Percentiles rank a stretch among this genome's conserved stretches.
These are phyloP conservation scores for Murina feae DNA, from an alignment of 2,113 vertebrate genomes.

Conservation along the genomic window DNA sequence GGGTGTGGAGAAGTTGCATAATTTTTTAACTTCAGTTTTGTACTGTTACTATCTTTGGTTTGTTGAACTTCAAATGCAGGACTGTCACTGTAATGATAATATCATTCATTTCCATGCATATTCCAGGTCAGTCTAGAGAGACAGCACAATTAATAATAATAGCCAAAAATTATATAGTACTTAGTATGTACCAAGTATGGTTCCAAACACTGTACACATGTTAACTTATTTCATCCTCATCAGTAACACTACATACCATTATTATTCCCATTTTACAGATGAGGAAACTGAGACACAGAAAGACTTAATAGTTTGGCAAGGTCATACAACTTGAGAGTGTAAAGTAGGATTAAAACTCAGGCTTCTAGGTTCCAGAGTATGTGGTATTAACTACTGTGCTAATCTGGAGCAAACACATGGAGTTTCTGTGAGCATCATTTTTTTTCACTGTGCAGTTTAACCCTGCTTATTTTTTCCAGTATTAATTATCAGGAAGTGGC, in stretches of 20 bases:
- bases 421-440: background rate
- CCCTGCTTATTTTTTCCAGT: conserved; percentile 19
- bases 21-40: background rate
- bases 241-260: background rate
- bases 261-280: background rate
- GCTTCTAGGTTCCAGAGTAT: background rate
- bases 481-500: background rate
- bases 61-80: conserved; percentile 16
- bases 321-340: background rate
- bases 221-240: background rate
- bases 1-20: background rate
- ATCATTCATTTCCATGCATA: conserved; percentile 5
- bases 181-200: background rate
- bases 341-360: background rate
- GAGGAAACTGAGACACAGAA: background rate
- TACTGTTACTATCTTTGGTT: conserved; percentile 2
- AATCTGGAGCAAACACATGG: background rate
- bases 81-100: background rate
- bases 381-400: background rate
- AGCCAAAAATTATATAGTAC: background rate
- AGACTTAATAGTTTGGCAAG: background rate
- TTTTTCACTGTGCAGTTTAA: background rate
- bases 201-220: background rate
- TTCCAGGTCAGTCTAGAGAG: background rate
- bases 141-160: background rate